These are phyloP conservation scores for Electrophaes corylata DNA, from an alignment of 2,888 invertebrate genomes.

Conservation along the genomic window DNA sequence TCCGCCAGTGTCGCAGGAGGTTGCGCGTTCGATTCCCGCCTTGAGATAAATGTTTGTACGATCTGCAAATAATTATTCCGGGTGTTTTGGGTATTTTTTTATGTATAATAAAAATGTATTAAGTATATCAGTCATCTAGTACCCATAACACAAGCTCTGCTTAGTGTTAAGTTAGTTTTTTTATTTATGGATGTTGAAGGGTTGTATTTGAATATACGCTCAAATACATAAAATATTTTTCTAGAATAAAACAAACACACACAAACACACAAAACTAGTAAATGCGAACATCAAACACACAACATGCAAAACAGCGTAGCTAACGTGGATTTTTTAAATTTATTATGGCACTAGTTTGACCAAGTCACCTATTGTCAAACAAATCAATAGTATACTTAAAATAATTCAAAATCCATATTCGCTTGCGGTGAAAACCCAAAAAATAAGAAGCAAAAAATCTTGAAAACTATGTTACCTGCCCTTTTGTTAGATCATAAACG, in stretches of 20 bases:
- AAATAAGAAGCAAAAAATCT: not conserved
- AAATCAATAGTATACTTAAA: not conserved
- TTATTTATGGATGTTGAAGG: too few species aligned
- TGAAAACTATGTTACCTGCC: not conserved
- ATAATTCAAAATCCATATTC: not conserved
- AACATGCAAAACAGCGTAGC: conserved; percentile 22
- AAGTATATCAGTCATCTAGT: too few species aligned
- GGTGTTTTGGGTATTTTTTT: too few species aligned
- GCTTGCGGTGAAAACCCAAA: not conserved
- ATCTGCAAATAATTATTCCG: too few species aligned
- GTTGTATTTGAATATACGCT: not conserved
- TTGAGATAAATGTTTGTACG: too few species aligned
- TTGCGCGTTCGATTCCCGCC: too few species aligned
- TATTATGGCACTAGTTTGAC: too few species aligned
- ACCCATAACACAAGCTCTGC: too few species aligned
- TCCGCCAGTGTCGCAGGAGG: too few species aligned
- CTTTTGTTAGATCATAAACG: not conserved
- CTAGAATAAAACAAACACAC: conserved; percentile 8
- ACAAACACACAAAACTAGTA: conserved; percentile 40
- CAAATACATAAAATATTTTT: too few species aligned
- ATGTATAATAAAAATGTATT: too few species aligned
- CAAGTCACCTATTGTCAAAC: not conserved
- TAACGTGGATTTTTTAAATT: conserved; percentile 3
- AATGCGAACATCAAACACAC: conserved; percentile 40
- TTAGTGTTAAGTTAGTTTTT: too few species aligned